Conservation (phyloP, 2,797 vertebrate genomes). For the Netta rufina region DNA sequence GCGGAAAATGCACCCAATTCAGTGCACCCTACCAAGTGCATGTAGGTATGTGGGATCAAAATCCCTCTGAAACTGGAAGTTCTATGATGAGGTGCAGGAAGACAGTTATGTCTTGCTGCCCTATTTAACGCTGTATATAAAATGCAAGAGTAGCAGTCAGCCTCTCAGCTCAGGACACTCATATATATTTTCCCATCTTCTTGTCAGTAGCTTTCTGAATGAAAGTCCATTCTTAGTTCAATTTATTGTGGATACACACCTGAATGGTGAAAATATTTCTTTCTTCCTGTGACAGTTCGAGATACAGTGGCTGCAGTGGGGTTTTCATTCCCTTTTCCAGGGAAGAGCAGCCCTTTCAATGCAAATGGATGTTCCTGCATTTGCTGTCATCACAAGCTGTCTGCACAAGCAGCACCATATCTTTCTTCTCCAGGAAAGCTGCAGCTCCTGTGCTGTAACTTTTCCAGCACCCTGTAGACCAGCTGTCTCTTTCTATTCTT, state of each 20-base stretch:
- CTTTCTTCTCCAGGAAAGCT: not conserved
- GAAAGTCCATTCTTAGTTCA: not conserved
- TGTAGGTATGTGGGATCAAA: not conserved
- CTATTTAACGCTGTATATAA: not conserved
- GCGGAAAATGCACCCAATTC: not conserved
- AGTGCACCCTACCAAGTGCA: not conserved
- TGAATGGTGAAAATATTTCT: not conserved
- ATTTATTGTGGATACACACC: rapidly evolving
- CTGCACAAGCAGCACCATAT: not conserved
- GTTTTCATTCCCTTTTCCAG: not conserved
- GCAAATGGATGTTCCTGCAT: not conserved
- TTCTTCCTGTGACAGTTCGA: not conserved
- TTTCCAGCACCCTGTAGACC: not conserved
- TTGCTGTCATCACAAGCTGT: not conserved
- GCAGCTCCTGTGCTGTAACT: not conserved
- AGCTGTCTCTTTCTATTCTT: not conserved
- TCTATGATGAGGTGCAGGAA: not conserved
- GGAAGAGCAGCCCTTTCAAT: not conserved
- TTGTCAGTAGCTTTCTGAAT: not conserved
- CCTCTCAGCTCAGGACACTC: not conserved
- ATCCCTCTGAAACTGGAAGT: not conserved
- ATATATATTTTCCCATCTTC: not conserved
- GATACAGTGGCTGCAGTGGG: not conserved
- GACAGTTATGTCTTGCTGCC: not conserved
- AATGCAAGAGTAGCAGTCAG: not conserved